Evolutionary conservation across 2,888 invertebrate species (phyloP).

Genomic region (Bedellia somnulentella): DNA sequence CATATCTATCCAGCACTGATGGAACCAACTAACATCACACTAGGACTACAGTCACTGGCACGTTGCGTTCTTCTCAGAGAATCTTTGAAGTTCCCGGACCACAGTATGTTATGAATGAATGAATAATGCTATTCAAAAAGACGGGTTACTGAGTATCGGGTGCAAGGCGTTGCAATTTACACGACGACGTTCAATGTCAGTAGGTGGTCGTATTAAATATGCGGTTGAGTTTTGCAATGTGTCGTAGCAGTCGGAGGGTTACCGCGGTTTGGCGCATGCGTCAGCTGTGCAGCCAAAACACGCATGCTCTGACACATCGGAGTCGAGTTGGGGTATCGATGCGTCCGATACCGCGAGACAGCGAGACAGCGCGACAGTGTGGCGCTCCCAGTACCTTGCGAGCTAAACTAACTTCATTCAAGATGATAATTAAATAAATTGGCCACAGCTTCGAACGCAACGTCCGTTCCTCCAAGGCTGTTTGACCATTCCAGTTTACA

Average conservation of each 20-base stretch:
- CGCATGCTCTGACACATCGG: slow-evolving; percentile 31
- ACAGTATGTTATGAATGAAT: too few relatives aligned
- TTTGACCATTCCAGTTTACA: too few relatives aligned
- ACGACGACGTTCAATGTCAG: slow-evolving; percentile 53
- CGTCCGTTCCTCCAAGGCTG: too few relatives aligned
- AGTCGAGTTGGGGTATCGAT: slow-evolving; percentile 22
- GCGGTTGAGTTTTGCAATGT: slow-evolving; percentile 38
- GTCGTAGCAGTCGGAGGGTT: slow-evolving; percentile 1
- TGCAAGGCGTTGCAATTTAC: too few relatives aligned
- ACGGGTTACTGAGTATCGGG: too few relatives aligned
- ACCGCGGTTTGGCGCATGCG: slow-evolving; percentile 6
- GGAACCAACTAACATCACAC: slow-evolving; percentile 15
- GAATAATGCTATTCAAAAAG: slow-evolving; percentile 37
- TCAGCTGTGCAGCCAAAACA: slow-evolving; percentile 9
- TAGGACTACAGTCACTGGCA: slow-evolving; percentile 16
- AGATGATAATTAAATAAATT: slow-evolving; percentile 22
- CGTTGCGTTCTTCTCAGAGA: slow-evolving; percentile 19
- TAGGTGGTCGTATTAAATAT: slow-evolving; percentile 53
- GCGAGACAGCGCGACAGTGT: slow-evolving; percentile 20
- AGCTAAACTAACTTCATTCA: slow-evolving; percentile 10
- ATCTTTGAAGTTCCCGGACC: too few relatives aligned
- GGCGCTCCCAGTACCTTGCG: slow-evolving; percentile 11
- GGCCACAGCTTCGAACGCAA: too few relatives aligned
- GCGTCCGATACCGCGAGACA: slow-evolving; percentile 12
- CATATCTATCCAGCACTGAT: slow-evolving; percentile 22